Evolutionary conservation across 2,113 vertebrate genomes (phyloP), one percentile per base, ranked within the genome.

Genomic region (Chaetodon auriga): DNA sequence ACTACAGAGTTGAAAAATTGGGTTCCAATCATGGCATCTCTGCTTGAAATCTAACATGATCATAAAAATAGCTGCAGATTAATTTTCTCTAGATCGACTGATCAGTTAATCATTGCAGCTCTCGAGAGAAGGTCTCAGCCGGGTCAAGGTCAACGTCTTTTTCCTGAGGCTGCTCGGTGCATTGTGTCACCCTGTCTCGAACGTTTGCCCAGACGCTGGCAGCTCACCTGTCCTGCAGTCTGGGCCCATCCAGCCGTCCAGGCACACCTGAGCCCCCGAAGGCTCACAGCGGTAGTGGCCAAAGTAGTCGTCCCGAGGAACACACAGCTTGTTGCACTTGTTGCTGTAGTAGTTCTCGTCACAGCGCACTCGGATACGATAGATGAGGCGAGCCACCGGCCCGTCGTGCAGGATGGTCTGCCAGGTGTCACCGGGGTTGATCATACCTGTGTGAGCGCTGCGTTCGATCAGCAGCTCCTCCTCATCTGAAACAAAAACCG

Each of bases 211-310:
- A 41, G 38, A 41, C 5, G 38, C 8, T 41, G 38, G 38, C 4
- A 2, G 16, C 92, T 93, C 94, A 99, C 98, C 97, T 92, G 96
- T 96, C 72, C 85, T 94, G 87, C 98, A 99, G 61, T 97, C 96
- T 1, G 90, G 71, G 76, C 96, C 97, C 97, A 97, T 99, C 98
- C 98, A 99, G 18, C 98, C 98, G 1, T 98, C 97, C 94, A 99
- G 95, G 90, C 98, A 99, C 82, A 97, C 95, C 90, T 96, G 97
- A 82, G 97, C 96, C 74, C 98, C 98, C 0, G 97, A 96, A 65
- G 96, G 94, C 81, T 99, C 98, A 6, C 98, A 99, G 0, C 96
- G 96, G 51, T 97, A 98, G 92, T 99, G 98, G 38, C 98, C 98
- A 0, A 99, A 97, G 90, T 98, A 99, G 94, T 99, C 97, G 9